Percentiles rank a stretch among this genome's conserved stretches.
phyloP scores from a whole-genome alignment of 2,888 invertebrate genomes.

The Mayetiola destructor region DNA sequence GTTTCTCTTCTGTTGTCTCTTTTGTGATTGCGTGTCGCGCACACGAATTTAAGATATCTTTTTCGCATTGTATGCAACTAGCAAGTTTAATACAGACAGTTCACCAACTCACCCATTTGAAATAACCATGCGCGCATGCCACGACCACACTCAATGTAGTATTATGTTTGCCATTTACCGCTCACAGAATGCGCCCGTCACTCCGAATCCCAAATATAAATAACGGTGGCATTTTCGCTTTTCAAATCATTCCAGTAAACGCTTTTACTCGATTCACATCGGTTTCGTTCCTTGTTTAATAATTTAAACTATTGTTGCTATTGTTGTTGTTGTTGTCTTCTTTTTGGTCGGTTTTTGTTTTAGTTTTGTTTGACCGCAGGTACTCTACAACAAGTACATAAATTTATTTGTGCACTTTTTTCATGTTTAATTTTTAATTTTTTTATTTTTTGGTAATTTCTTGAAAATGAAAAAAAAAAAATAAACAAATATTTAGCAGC shows the following conservation, averaged over 20 bases:
- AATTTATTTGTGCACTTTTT: too few species aligned
- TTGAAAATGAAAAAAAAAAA: not conserved
- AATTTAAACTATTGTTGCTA: constrained; percentile 13
- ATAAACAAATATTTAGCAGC: too few species aligned
- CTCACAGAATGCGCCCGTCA: not conserved
- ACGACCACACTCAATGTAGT: not conserved
- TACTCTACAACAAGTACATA: too few species aligned
- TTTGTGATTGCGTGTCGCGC: too few species aligned
- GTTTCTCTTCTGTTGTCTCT: too few species aligned
- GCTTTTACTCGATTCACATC: constrained; percentile 26
- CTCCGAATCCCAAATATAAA: constrained; percentile 24
- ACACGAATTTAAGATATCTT: too few species aligned
- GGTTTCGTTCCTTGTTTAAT: not conserved
- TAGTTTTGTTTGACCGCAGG: not conserved
- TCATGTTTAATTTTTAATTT: too few species aligned
- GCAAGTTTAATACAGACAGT: too few species aligned
- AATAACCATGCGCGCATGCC: not conserved
- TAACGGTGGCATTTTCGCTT: constrained; percentile 23
- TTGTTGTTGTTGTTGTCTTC: not conserved
- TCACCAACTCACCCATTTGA: too few species aligned
- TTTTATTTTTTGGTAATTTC: not conserved
- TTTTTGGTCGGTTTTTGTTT: not conserved
- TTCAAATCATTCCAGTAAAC: constrained; percentile 25
- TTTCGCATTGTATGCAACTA: too few species aligned
- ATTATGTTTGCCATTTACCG: not conserved